A percentile compares a stretch with the other conserved stretches of the same genome.
phyloP scores from a whole-genome alignment of 2,888 invertebrate species.

The Pammene fasciana region DNA sequence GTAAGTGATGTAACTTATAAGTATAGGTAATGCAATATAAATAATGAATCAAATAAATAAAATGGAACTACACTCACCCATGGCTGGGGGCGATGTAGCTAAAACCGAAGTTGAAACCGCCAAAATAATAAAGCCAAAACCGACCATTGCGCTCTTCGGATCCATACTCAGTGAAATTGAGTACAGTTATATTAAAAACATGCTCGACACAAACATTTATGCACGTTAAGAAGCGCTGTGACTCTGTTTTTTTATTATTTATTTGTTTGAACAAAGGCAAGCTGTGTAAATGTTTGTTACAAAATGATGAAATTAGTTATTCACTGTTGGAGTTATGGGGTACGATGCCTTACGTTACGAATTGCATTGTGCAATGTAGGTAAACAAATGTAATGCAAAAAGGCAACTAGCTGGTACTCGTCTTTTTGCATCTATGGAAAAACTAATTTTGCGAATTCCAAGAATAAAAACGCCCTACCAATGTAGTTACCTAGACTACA shows the following conservation, averaged over 20 bases:
- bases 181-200: constrained; percentile 10
- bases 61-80: constrained; percentile 3
- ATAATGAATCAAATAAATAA: too few species aligned
- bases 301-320: constrained; percentile 9
- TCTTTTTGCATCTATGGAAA: not conserved
- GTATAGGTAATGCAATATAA: too few species aligned
- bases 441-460: not conserved
- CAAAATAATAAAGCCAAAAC: not conserved
- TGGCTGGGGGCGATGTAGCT: constrained; percentile 8
- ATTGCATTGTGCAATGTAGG: not conserved
- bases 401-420: too few species aligned
- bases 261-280: constrained; percentile 21
- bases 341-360: too few species aligned
- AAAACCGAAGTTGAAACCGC: not conserved
- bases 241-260: constrained; percentile 22
- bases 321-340: constrained; percentile 2
- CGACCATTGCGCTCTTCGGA: constrained; percentile 1
- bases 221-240: constrained; percentile 15
- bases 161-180: constrained; percentile 5
- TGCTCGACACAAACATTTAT: constrained; percentile 10
- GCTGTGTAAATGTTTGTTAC: constrained; percentile 21
- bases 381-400: not conserved
- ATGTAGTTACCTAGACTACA: too few species aligned
- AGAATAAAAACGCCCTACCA: too few species aligned
- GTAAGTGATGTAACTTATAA: too few species aligned